Percentiles rank a stretch among this genome's conserved stretches.
phyloP scores from a whole-genome alignment of 2,888 invertebrate species.

The Lathronympha strigana region DNA sequence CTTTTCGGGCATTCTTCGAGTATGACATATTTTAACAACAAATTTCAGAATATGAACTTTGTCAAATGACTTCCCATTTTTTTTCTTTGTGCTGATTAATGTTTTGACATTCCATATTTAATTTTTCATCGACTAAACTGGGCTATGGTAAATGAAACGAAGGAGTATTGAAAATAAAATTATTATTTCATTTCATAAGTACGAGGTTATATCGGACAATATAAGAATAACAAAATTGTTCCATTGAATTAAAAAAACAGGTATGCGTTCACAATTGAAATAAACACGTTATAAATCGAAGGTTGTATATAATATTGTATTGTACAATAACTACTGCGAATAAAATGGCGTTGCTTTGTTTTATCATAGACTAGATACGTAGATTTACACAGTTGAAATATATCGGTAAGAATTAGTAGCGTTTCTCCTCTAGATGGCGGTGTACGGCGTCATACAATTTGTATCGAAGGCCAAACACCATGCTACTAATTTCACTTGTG shows the following conservation, averaged over 20 bases:
- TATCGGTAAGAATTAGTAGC: neutral
- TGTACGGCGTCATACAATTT: too few species aligned
- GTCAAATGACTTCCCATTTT: constrained; percentile 78
- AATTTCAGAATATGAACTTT: constrained; percentile 79
- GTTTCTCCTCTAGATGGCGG: too few species aligned
- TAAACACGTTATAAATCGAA: constrained; percentile 23
- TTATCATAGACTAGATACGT: neutral
- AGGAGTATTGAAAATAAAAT: constrained; percentile 67
- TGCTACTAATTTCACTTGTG: too few species aligned
- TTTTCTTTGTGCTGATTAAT: constrained; percentile 64
- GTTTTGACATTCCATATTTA: constrained; percentile 65
- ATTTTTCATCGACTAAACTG: constrained; percentile 46
- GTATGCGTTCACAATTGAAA: constrained; percentile 27
- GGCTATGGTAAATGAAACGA: constrained; percentile 49
- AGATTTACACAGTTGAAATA: neutral
- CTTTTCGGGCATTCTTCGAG: constrained; percentile 75
- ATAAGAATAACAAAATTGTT: constrained; percentile 67
- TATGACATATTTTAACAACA: constrained; percentile 81
- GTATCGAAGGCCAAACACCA: too few species aligned
- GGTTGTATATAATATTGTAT: constrained; percentile 13
- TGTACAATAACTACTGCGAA: neutral
- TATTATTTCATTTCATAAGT: constrained; percentile 75
- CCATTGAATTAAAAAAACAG: constrained; percentile 43
- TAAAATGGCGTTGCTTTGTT: neutral
- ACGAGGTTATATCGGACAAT: constrained; percentile 65